phyloP scores from a whole-genome alignment of 1,140 invertebrate species.

The Scaptomyza pallida region DNA sequence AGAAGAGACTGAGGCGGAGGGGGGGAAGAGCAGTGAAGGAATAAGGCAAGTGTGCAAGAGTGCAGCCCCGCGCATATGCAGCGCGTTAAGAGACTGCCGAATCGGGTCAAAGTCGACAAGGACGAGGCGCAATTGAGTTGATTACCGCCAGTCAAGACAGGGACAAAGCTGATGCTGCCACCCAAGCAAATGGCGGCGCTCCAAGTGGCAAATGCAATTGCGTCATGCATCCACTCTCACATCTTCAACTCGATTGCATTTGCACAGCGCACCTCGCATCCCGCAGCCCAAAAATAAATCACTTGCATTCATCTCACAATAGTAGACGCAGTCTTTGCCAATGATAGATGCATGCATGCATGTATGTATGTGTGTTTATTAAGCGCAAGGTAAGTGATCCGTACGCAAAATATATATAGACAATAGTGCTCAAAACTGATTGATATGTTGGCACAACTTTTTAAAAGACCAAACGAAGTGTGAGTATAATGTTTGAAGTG shows the following conservation, averaged over 20 bases:
- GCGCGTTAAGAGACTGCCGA: constrained; percentile 1
- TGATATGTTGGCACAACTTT: too few relatives aligned
- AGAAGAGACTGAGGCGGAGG: background rate
- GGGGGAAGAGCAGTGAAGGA: background rate
- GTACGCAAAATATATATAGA: too few relatives aligned
- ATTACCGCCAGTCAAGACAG: constrained; percentile 37
- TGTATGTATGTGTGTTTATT: background rate
- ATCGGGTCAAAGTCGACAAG: constrained; percentile 37
- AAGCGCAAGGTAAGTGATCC: too few relatives aligned
- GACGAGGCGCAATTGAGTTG: constrained; percentile 38
- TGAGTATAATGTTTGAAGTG: too few relatives aligned
- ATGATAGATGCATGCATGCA: background rate
- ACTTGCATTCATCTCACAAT: constrained; percentile 9
- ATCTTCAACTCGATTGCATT: constrained; percentile 19
- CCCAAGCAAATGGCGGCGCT: constrained; percentile 21
- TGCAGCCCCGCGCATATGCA: constrained; percentile 22
- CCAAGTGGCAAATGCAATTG: constrained; percentile 17
- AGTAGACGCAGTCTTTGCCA: background rate
- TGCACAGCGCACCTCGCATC: background rate
- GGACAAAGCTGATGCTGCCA: constrained; percentile 24
- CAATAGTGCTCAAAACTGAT: too few relatives aligned
- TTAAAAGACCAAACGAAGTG: too few relatives aligned
- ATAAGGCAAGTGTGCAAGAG: constrained; percentile 18
- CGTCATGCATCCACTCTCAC: background rate
- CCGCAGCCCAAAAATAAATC: constrained; percentile 9